Percentiles rank a stretch among this genome's conserved stretches.
These are phyloP conservation scores for Zelleria hepariella DNA, from an alignment of 2,888 invertebrate genomes.

Conservation along the genomic window DNA sequence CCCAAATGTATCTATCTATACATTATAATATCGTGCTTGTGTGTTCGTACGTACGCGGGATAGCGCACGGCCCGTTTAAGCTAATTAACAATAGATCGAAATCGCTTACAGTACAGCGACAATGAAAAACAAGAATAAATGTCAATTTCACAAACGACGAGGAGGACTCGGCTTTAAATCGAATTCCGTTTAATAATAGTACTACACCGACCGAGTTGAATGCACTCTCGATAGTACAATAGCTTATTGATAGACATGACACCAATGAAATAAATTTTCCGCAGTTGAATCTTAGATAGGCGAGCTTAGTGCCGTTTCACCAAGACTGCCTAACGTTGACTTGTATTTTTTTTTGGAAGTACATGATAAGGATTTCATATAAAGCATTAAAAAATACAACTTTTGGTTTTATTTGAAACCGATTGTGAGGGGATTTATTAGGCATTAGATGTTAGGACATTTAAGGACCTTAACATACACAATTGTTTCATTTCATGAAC, in stretches of 20 bases:
- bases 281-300: too few relatives aligned
- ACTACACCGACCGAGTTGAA: slow-evolving; percentile 61
- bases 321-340: too few relatives aligned
- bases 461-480: too few relatives aligned
- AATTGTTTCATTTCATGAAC: too few relatives aligned
- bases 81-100: slow-evolving; percentile 71
- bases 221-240: slow-evolving; percentile 64
- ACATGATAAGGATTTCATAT: too few relatives aligned
- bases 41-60: slow-evolving; percentile 20
- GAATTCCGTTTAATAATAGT: slow-evolving; percentile 72
- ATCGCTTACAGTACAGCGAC: slow-evolving; percentile 47
- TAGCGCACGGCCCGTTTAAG: slow-evolving; percentile 64
- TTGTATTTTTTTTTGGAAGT: too few relatives aligned
- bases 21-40: background rate
- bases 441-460: too few relatives aligned
- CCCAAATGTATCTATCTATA: too few relatives aligned
- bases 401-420: too few relatives aligned
- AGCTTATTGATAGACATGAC: slow-evolving; percentile 14
- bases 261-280: slow-evolving; percentile 6
- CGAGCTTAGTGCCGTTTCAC: too few relatives aligned
- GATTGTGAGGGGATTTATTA: too few relatives aligned
- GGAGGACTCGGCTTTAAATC: slow-evolving; percentile 70
- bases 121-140: slow-evolving; percentile 73
- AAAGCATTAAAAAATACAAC: too few relatives aligned
- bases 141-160: slow-evolving; percentile 71